Percentiles rank a stretch among this genome's conserved stretches.
These are phyloP conservation scores for Chrysolina americana DNA, from an alignment of 2,888 invertebrate species.

Conservation along the genomic window DNA sequence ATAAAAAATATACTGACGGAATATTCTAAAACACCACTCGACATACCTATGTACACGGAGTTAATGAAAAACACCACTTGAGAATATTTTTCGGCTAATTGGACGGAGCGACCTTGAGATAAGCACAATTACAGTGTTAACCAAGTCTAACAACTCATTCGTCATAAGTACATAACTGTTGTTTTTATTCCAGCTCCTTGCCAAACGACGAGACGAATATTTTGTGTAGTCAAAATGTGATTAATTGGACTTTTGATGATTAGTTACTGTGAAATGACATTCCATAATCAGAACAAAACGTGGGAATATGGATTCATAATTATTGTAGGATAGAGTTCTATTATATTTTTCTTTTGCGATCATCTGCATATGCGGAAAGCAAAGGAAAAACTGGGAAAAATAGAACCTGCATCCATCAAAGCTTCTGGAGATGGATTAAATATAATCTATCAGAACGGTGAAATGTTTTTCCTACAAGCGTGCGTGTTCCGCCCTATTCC, in stretches of 20 bases:
- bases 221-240: neutral
- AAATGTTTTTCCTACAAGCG: too few relatives aligned
- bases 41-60: neutral
- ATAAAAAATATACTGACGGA: neutral
- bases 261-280: neutral
- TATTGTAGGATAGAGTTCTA: too few relatives aligned
- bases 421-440: too few relatives aligned
- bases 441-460: too few relatives aligned
- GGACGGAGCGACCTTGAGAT: neutral
- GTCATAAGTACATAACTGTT: neutral
- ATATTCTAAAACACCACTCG: neutral
- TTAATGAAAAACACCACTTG: slow-evolving; percentile 1
- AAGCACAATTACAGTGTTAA: slow-evolving; percentile 14
- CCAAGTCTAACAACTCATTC: slow-evolving; percentile 2
- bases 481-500: too few relatives aligned
- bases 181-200: neutral
- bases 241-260: neutral
- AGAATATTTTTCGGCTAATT: neutral
- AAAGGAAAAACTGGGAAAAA: too few relatives aligned
- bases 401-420: too few relatives aligned
- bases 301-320: too few relatives aligned
- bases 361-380: too few relatives aligned
- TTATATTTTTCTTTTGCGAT: too few relatives aligned
- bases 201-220: neutral
- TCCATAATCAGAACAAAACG: too few relatives aligned